These are phyloP conservation scores for Zoanthus sansibaricus DNA, from an alignment of 92 coral and sea anemone genomes.

Conservation along the genomic window DNA sequence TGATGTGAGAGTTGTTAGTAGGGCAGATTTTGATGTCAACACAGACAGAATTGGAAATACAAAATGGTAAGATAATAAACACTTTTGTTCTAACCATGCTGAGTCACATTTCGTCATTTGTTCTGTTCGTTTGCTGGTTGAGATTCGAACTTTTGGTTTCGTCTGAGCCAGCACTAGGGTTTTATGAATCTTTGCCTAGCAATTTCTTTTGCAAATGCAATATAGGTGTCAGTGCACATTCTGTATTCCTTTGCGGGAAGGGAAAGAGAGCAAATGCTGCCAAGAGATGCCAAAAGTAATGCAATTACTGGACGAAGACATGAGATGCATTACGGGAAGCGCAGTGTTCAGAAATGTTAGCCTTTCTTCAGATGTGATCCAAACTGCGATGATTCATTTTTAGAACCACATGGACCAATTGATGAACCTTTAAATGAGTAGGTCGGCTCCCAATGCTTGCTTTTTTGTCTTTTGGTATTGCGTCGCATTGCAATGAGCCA, in stretches of 20 bases:
- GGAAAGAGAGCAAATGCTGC: constrained; percentile 4
- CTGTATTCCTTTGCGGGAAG: neutral
- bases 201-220: neutral
- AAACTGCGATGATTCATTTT: constrained; percentile 7
- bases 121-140: neutral
- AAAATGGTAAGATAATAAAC: no score
- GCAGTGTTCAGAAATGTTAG: neutral
- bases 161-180: neutral
- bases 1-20: no score
- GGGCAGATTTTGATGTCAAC: no score
- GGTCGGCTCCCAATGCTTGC: no score
- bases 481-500: neutral
- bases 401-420: constrained; percentile 20
- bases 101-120: neutral
- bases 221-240: constrained; percentile 26
- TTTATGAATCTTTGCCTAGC: neutral
- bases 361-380: neutral
- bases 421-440: constrained; percentile 14
- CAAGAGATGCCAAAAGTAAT: neutral
- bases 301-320: neutral
- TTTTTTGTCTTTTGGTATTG: neutral
- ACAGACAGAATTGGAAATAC: no score
- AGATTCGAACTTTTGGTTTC: neutral
- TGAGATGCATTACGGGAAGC: neutral
- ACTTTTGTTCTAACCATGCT: no score